phyloP scores from a whole-genome alignment of 2,113 vertebrate species.

The Hipposideros armiger region DNA sequence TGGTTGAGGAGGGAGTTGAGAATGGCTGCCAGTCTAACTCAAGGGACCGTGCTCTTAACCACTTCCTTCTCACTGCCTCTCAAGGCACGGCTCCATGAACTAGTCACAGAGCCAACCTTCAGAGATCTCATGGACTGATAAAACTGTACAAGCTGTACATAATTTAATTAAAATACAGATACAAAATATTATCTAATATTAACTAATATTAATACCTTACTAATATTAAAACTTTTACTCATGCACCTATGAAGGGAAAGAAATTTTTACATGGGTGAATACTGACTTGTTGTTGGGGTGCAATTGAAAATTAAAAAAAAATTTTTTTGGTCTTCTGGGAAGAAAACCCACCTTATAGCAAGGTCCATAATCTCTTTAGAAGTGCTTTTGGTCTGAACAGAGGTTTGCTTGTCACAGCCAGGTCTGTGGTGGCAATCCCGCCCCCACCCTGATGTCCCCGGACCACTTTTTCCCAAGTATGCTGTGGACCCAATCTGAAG shows the following conservation, averaged over 20 bases:
- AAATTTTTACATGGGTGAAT: neutral
- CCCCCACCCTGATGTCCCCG: neutral
- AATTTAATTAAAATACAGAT: neutral
- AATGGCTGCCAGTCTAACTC: neutral
- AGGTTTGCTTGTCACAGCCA: neutral
- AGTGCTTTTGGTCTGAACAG: neutral
- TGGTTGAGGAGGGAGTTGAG: neutral
- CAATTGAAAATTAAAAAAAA: neutral
- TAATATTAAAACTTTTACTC: neutral
- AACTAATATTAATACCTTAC: neutral
- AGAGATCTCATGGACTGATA: neutral
- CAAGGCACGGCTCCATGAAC: rapidly evolving
- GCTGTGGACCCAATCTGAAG: neutral
- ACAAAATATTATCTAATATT: neutral
- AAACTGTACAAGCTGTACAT: neutral
- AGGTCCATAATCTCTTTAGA: neutral
- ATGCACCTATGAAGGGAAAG: neutral
- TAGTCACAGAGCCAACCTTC: neutral
- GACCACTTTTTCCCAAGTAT: neutral
- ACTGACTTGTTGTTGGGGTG: neutral
- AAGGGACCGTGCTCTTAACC: neutral
- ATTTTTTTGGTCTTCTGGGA: neutral
- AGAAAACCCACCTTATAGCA: neutral
- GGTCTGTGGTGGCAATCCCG: neutral
- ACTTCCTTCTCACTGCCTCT: neutral